These are phyloP conservation scores for Lindbergichthys nudifrons DNA, from an alignment of 2,797 vertebrate genomes.

Conservation along the genomic window DNA sequence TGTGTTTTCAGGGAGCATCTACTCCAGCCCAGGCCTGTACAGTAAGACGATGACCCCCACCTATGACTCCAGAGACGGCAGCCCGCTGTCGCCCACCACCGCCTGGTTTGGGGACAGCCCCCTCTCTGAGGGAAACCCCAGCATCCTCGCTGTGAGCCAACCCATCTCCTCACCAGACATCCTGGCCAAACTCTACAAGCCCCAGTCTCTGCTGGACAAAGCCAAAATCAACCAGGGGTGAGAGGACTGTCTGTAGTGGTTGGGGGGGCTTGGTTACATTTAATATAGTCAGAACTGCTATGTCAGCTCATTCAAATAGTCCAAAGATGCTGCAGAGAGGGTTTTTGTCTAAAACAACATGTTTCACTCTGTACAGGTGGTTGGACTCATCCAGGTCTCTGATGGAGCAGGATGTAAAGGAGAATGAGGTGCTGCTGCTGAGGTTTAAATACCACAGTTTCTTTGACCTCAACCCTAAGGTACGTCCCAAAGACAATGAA, in stretches of 20 bases:
- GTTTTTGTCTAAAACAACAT: background rate
- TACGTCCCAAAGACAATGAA: constrained; percentile 60
- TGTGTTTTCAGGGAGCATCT: constrained; percentile 92
- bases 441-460: constrained; percentile 99
- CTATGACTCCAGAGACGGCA: constrained; percentile 97
- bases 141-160: constrained; percentile 97
- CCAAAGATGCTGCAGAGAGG: background rate
- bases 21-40: constrained; percentile 98
- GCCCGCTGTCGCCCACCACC: constrained; percentile 95
- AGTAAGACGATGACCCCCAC: constrained; percentile 99
- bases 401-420: constrained; percentile 99
- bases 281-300: constrained; percentile 3
- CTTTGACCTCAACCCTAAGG: constrained; percentile 99
- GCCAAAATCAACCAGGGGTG: constrained; percentile 99
- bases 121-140: constrained; percentile 97
- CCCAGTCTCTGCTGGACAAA: constrained; percentile 97
- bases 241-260: constrained; percentile 67
- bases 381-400: constrained; percentile 97
- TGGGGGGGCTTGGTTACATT: constrained; percentile 29
- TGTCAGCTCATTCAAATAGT: constrained; percentile 6
- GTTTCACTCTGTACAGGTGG: constrained; percentile 85
- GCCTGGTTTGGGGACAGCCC: constrained; percentile 99
- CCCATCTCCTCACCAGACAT: constrained; percentile 96
- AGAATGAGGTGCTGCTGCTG: constrained; percentile 96
- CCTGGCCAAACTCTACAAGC: constrained; percentile 97